Evolutionary conservation across 1,140 invertebrate species (phyloP), one percentile per base, ranked within the genome.

Genomic region (Hydropsyche tenuis): DNA sequence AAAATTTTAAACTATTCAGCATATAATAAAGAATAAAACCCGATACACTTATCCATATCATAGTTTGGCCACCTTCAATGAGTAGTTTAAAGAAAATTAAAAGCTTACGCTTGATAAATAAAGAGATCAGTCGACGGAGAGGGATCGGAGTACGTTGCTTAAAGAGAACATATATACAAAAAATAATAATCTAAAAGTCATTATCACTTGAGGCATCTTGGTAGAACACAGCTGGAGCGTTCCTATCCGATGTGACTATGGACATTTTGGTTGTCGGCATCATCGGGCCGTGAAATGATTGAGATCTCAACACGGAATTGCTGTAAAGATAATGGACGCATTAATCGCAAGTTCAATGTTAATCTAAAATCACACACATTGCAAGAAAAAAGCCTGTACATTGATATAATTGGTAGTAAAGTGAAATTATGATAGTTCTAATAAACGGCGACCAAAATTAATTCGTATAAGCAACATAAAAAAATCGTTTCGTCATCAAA

Each of bases 231-330:
- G 83, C 83, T 37, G 75, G 77, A 46, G 83, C 81, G 22, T 81
- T 79, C 12, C 77, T 77, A 45, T 81, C 80, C 71, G 79, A 70
- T 45, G 80, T 77, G 46, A 78, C 78, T 68, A 82, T 78, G 46
- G 81, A 81, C 42, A 80, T 66, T 27, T 56, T 68, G 63, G 80
- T 75, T n/a, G 80, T 80, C 65, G 76, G 73, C 75, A 82, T 71
- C 74, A 85, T 80, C 4, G 82, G 83, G 43, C 87, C 86, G 78
- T 88, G 87, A 80, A 88, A 88, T 53, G 86, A 87, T 78, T 88
- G 87, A 65, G 87, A 88, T 75, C 87, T 82, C 42, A 86, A 81
- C 22, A 88, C 87, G 70, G 79, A 79, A 75, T 85, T 87, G 77
- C 84, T 85, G 81, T 66, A 77, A 65, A 70, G 48, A 70, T 25